These are phyloP conservation scores for Trissonchulus latispiculum DNA, from an alignment of 2,888 invertebrate genomes.

Conservation along the genomic window DNA sequence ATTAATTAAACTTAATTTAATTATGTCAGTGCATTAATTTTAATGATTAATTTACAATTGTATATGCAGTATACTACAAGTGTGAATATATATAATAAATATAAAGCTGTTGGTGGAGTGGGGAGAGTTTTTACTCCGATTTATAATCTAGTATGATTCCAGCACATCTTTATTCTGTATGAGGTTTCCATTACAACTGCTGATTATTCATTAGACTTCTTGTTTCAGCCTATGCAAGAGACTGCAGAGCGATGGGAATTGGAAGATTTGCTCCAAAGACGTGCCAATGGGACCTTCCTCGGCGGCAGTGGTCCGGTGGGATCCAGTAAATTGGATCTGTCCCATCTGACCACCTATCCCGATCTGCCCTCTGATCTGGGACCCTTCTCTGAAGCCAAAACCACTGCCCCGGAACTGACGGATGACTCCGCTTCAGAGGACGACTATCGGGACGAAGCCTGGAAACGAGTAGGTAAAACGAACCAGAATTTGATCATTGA, in stretches of 20 bases:
- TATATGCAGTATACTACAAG: no score
- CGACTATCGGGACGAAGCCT: neutral
- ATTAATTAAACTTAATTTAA: no score
- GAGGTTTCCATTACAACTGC: no score
- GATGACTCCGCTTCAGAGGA: neutral
- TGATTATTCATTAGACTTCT: no score
- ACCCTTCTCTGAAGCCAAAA: neutral
- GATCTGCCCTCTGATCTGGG: neutral
- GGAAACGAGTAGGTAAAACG: neutral
- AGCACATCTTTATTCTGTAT: no score
- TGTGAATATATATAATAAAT: no score
- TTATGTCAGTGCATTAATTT: no score
- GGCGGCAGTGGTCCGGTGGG: neutral
- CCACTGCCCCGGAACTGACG: neutral
- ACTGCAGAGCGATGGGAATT: constrained; percentile 5
- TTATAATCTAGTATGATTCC: no score
- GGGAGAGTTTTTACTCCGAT: no score
- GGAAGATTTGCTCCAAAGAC: constrained; percentile 4
- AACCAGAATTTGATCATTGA: no score
- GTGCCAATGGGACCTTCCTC: neutral
- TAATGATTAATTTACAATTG: no score
- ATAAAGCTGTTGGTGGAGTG: no score
- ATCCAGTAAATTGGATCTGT: neutral
- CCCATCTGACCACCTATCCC: neutral
- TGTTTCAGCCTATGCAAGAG: neutral